Base-by-base conservation (phyloP, 1,140 invertebrate species). In the Maniola jurtina region DNA sequence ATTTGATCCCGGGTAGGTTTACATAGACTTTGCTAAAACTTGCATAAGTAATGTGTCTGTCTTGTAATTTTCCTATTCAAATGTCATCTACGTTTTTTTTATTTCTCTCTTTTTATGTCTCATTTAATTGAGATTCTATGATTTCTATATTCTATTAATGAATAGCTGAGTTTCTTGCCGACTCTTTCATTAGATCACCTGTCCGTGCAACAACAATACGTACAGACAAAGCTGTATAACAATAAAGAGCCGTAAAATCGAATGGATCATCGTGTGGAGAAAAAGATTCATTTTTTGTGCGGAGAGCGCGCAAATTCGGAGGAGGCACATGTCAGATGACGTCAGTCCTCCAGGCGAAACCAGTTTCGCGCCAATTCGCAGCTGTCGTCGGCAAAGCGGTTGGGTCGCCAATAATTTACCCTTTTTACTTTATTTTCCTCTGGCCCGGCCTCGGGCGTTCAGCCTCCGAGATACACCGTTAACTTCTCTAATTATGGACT, bases 321-420 rank as follows among this genome's bases (percentile, higher is more conserved):
- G 72, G 72, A 80, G 77, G 82, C 82, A 81, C 81, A 88, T 84
- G 84, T 79, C 80, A 86, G 76, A 71, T 89, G 86, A 89, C 87
- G 87, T 89, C 85, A 89, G 66, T 57, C 73, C 72, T 81, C 77
- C 83, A 71, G 72, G 77, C 75, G 69, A 82, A 89, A 88, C 86
- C 84, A 77, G 86, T 88, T 90, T 84, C 79, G 83, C 84, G 84
- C 79, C 83, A 85, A 81, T 89, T 87, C 84, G 86, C 86, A 88
- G 86, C 86, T 90, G 86, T 87, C 84, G 82, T 70, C 77, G 75
- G 76, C 70, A 78, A 86, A 82, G 81, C 73, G 84, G 83, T 79
- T 67, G 75, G 77, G 68, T 75, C 69, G 77, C 75, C 68, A 82
- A 82, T 85, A 82, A 80, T 81, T 79, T 76, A 68, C 55, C 70